Conservation (phyloP, 2,797 vertebrate species). For the Enteromius paludinosus region DNA sequence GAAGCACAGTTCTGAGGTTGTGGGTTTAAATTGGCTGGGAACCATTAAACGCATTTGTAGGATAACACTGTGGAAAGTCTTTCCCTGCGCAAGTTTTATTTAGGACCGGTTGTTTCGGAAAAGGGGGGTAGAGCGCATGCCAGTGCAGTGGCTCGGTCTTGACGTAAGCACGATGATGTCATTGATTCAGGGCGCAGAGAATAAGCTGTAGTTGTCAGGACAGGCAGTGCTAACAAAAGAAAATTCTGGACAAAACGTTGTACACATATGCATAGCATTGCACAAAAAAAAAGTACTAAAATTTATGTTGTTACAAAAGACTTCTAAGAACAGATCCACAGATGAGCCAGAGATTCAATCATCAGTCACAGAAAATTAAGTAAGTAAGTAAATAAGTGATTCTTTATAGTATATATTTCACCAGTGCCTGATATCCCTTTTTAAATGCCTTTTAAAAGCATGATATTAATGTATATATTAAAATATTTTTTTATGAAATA, state of each 20-base stretch:
- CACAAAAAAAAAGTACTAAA: no score
- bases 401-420: neutral
- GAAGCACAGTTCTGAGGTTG: neutral
- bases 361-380: neutral
- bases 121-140: constrained; percentile 19
- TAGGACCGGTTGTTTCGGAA: neutral
- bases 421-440: neutral
- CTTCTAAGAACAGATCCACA: neutral
- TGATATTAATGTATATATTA: neutral
- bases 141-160: constrained; percentile 44
- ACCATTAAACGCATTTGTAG: neutral
- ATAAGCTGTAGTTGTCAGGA: constrained; percentile 30
- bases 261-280: neutral
- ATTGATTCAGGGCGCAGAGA: constrained; percentile 44
- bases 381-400: no score
- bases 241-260: neutral
- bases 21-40: neutral
- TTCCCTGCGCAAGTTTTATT: neutral
- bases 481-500: neutral
- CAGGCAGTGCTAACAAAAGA: constrained; percentile 1
- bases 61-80: neutral
- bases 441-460: neutral
- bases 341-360: neutral
- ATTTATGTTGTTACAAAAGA: neutral
- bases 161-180: constrained; percentile 56